These are phyloP conservation scores for Botrylloides violaceus DNA, from an alignment of 23 tunicate species.

Conservation along the genomic window DNA sequence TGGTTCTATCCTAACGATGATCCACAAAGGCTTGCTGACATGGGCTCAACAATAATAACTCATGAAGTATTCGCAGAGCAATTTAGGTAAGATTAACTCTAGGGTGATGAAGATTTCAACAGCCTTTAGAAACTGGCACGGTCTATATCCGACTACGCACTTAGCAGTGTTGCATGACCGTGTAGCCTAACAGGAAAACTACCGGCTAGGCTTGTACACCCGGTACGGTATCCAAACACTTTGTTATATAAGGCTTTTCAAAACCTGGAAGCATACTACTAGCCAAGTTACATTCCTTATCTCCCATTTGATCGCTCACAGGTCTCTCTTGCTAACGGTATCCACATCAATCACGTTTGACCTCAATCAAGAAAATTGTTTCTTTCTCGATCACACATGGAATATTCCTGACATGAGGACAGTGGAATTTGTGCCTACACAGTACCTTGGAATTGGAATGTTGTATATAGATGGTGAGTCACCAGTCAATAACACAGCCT, in stretches of 20 bases:
- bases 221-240: background rate
- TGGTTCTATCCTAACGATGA: constrained; percentile 31
- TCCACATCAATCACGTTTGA: constrained; percentile 61
- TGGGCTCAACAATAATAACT: constrained; percentile 40
- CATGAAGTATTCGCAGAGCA: constrained; percentile 71
- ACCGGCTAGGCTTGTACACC: too few species aligned
- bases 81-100: constrained; percentile 65
- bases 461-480: constrained; percentile 53
- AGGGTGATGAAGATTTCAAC: too few species aligned
- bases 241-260: background rate
- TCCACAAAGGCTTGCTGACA: background rate
- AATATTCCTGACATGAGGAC: constrained; percentile 40
- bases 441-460: constrained; percentile 66
- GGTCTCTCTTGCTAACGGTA: constrained; percentile 61
- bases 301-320: constrained; percentile 6
- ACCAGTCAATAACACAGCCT: too few species aligned
- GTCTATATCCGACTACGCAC: too few species aligned
- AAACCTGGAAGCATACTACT: too few species aligned
- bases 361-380: constrained; percentile 37
- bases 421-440: constrained; percentile 69
- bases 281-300: too few species aligned
- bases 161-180: background rate
- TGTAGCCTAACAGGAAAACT: too few species aligned
- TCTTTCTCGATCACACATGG: constrained; percentile 79
- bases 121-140: too few species aligned